Conservation (phyloP, 2,888 invertebrate species). For the Pachydiplax longipennis region DNA sequence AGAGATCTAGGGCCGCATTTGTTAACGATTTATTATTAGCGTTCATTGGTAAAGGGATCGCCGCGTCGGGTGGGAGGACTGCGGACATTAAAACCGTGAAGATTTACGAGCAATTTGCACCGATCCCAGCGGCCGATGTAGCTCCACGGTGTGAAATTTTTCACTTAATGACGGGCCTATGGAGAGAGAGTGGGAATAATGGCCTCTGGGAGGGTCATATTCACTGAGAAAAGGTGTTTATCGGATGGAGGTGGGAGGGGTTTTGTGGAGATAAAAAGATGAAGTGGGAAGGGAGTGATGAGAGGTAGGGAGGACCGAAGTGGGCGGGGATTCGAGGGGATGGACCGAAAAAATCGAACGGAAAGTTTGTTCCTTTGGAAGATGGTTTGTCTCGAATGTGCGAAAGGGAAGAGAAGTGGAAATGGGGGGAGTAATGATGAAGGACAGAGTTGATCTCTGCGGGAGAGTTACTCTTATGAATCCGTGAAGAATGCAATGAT, state of each 20-base stretch:
- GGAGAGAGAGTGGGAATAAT: neutral
- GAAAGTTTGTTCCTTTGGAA: neutral
- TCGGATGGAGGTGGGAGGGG: neutral
- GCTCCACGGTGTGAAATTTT: constrained; percentile 33
- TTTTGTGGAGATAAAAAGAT: neutral
- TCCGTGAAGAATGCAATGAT: too few species aligned
- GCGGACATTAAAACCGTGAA: constrained; percentile 9
- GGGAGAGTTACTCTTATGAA: too few species aligned
- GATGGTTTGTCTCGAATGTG: too few species aligned
- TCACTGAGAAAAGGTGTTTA: neutral
- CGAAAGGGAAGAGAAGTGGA: neutral
- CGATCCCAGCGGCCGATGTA: constrained; percentile 24
- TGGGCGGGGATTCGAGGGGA: neutral
- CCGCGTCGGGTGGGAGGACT: neutral
- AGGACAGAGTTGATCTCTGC: neutral
- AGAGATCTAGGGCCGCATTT: neutral
- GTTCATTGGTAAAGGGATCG: neutral
- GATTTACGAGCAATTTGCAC: constrained; percentile 40
- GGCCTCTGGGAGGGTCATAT: constrained; percentile 2
- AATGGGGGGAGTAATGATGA: neutral
- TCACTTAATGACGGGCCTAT: constrained; percentile 32
- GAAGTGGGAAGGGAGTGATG: neutral
- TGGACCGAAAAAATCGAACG: neutral
- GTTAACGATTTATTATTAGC: constrained; percentile 13
- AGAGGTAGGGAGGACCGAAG: neutral